Conservation (phyloP, 2,113 vertebrate species). For the Nannobrachium achirus region DNA sequence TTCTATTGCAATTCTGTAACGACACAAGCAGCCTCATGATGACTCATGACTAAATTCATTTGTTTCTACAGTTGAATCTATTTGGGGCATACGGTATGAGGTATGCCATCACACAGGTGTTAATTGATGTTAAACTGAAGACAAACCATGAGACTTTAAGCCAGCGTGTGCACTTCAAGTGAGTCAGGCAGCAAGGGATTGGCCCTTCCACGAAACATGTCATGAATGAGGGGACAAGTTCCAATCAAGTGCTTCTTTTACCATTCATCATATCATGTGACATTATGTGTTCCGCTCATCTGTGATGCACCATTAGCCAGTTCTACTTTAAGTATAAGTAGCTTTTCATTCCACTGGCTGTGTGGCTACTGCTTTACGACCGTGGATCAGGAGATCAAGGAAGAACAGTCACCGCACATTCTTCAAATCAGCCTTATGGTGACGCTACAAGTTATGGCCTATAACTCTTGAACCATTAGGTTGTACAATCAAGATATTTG, state of each 20-base stretch:
- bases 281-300: constrained; percentile 1
- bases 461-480: no score
- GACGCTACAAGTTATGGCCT: no score
- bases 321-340: background rate
- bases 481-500: no score
- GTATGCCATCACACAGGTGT: background rate
- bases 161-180: background rate
- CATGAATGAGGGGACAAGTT: constrained; percentile 10
- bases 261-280: background rate
- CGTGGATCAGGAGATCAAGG: no score
- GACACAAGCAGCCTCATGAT: no score
- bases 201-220: background rate
- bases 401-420: no score
- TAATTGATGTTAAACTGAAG: no score
- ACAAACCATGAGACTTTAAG: no score
- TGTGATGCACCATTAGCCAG: constrained; percentile 9
- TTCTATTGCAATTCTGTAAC: no score
- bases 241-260: background rate
- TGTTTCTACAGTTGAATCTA: no score
- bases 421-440: no score
- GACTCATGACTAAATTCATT: no score
- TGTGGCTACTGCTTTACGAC: constrained; percentile 19
- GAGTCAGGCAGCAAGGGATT: background rate
- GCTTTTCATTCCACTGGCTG: constrained; percentile 22
- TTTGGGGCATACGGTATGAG: background rate